Evolutionary conservation across 2,888 invertebrate species (phyloP), one percentile per base, ranked within the genome.

Genomic region (Chrysina gloriosa): DNA sequence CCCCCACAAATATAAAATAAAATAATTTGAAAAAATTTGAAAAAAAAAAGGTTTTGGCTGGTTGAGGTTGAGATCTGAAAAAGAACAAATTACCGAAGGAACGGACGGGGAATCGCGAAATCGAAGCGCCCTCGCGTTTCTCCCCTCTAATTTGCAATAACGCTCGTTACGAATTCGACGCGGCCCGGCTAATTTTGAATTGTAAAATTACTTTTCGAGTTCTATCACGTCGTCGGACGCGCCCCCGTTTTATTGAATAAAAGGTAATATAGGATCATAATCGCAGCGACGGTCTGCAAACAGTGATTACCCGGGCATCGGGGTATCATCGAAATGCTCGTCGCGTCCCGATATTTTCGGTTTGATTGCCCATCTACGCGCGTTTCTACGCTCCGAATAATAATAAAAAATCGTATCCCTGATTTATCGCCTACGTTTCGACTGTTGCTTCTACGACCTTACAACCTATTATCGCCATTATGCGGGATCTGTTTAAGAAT

Each of bases 301-400:
- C 25, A 39, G 58, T 58, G 39, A 58, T 58, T 58, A 39, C 39
- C 39, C 39, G 14, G 25, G 25, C 58, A 25, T 9, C 19, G 48
- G 29, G 58, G 25, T 58, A 58, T 58, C 58, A 39, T 58, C 58
- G 42, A 14, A 25, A 58, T 39, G 58, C 58, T 58, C 25, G 25
- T 58, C 58, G 31, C 58, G 58, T 58, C 31, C 27, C 31, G 58
- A 58, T 54, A 58, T 58, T 58, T 36, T 58, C 58, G 21, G 42
- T 58, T 58, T 58, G 58, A 58, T 58, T 58, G 58, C 58, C 39
- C 58, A 58, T 58, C 58, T 16, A 7, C 34, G 23, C 31, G 58
- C 39, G 6, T 45, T 45, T 19, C 19, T 7, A 39, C 11, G 39
- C 16, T 39, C 14, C 39, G 39, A 39, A 58, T 58, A 39, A 39